Conservation (phyloP, 1,140 invertebrate genomes). For the Pomacea maculata region DNA sequence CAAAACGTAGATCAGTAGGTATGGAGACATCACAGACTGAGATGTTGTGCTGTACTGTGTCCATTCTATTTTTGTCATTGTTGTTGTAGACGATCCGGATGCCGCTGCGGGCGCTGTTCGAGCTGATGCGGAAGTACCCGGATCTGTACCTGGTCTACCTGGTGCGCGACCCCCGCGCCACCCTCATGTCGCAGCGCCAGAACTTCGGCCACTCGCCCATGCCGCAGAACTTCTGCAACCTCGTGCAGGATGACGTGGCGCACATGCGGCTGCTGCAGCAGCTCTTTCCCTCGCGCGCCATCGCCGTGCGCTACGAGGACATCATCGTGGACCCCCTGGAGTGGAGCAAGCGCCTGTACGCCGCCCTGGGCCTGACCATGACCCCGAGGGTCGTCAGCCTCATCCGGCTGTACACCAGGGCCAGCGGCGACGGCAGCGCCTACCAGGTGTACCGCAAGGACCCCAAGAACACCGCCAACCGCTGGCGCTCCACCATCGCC, state of each 20-base stretch:
- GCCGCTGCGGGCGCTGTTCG: background rate
- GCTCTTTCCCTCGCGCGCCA: slow-evolving; percentile 1
- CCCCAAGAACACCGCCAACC: background rate
- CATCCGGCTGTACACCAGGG: background rate
- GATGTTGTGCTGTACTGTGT: too few species aligned
- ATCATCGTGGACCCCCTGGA: slow-evolving; percentile 2
- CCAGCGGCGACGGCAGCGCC: background rate
- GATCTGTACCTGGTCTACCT: slow-evolving; percentile 20
- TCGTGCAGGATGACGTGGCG: slow-evolving; percentile 1
- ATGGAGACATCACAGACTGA: too few species aligned
- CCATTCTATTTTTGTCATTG: too few species aligned
- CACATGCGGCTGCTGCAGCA: slow-evolving; percentile 12
- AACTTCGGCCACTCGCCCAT: background rate
- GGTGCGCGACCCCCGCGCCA: slow-evolving; percentile 18
- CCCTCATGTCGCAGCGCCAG: slow-evolving; percentile 1
- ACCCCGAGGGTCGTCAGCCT: background rate
- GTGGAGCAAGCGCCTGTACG: slow-evolving; percentile 9
- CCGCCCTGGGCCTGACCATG: background rate
- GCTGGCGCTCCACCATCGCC: slow-evolving; percentile 8
- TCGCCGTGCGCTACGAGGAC: slow-evolving; percentile 20
- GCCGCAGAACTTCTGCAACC: background rate
- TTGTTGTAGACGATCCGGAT: slow-evolving; percentile 8
- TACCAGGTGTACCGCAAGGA: slow-evolving; percentile 9
- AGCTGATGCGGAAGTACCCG: slow-evolving; percentile 3
- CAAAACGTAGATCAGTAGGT: too few species aligned